These are phyloP conservation scores for Pteronura brasiliensis DNA, from an alignment of 2,113 vertebrate species.

Conservation along the genomic window DNA sequence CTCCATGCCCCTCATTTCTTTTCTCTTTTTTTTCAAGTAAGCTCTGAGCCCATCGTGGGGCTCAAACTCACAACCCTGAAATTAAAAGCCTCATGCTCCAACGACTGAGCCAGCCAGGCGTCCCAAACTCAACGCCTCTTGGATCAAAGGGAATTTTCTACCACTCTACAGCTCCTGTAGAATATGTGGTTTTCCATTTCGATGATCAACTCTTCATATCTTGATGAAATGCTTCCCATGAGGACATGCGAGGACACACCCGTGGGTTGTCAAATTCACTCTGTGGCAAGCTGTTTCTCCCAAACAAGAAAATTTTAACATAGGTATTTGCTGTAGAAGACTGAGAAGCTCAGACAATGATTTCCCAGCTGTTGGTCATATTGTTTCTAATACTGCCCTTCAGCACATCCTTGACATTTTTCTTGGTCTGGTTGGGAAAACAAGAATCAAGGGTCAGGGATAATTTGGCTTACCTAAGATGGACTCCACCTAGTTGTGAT, in stretches of 20 bases:
- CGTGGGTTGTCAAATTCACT: neutral
- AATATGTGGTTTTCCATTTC: neutral
- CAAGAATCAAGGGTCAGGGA: neutral
- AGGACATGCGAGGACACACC: neutral
- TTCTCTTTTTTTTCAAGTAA: neutral
- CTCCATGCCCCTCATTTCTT: neutral
- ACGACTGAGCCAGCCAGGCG: neutral
- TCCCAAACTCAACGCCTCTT: neutral
- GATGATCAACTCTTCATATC: neutral
- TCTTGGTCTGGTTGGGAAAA: slow-evolving; percentile 13
- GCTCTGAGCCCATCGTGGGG: neutral
- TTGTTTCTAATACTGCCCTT: slow-evolving; percentile 16
- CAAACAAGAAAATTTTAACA: neutral
- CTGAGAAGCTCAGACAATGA: neutral
- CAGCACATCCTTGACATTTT: slow-evolving; percentile 61
- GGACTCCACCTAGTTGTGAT: neutral
- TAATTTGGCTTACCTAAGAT: neutral
- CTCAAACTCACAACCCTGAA: neutral
- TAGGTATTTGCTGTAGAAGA: neutral
- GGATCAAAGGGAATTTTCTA: neutral
- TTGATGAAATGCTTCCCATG: neutral
- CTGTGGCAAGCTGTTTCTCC: neutral
- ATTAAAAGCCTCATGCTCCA: neutral
- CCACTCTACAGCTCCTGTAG: neutral
- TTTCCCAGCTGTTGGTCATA: neutral